phyloP scores from a whole-genome alignment of 2,113 vertebrate genomes.

The Channa argus region DNA sequence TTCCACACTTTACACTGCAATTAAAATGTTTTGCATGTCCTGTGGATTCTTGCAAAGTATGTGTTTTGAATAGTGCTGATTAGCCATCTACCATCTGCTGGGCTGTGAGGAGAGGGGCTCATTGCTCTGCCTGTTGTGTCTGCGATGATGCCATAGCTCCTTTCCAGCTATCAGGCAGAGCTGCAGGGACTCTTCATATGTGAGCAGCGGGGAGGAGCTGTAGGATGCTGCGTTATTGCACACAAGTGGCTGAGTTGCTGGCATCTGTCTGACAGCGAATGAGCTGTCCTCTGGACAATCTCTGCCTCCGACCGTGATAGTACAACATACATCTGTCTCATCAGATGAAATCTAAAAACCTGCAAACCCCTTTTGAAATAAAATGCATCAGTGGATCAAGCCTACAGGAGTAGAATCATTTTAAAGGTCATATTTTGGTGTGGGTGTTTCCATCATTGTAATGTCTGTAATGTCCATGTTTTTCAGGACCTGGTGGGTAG shows the following conservation, averaged over 20 bases:
- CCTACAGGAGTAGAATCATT: not conserved
- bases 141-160: constrained; percentile 20
- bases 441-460: constrained; percentile 8
- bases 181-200: constrained; percentile 51
- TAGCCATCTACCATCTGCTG: constrained; percentile 72
- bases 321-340: constrained; percentile 35
- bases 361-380: constrained; percentile 10
- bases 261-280: constrained; percentile 54
- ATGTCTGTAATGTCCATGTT: constrained; percentile 37
- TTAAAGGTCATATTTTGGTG: not conserved
- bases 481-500: constrained; percentile 96
- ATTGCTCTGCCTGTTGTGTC: constrained; percentile 64
- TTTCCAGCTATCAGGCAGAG: constrained; percentile 58
- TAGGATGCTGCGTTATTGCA: constrained; percentile 45
- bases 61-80: constrained; percentile 57
- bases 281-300: constrained; percentile 48
- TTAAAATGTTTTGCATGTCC: constrained; percentile 54
- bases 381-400: constrained; percentile 5
- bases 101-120: constrained; percentile 56
- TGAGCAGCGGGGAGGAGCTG: constrained; percentile 54
- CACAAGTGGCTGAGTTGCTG: constrained; percentile 44
- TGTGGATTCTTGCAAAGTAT: constrained; percentile 48
- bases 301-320: constrained; percentile 22
- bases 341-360: constrained; percentile 17
- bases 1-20: constrained; percentile 12